Conservation (phyloP, 2,113 vertebrate species). For the Odocoileus hemionus region DNA sequence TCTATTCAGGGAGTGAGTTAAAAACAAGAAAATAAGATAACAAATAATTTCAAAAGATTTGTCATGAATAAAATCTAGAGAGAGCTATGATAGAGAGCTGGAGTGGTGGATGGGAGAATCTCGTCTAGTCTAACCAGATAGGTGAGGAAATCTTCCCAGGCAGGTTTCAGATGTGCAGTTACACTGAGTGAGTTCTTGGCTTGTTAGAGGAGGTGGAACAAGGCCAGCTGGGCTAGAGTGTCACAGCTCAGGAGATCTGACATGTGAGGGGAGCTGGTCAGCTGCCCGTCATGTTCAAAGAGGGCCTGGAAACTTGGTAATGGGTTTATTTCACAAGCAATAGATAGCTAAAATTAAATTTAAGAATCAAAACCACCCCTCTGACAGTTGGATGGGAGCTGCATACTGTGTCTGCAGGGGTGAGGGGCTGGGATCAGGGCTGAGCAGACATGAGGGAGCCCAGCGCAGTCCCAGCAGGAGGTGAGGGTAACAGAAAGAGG, state of each 20-base stretch:
- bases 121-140: neutral
- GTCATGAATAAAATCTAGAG: neutral
- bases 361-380: neutral
- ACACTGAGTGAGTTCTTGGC: neutral
- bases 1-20: neutral
- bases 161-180: neutral
- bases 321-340: neutral
- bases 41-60: neutral
- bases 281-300: fast-evolving
- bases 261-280: neutral
- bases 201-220: neutral
- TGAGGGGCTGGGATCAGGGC: neutral
- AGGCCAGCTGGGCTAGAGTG: too few relatives aligned
- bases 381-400: neutral
- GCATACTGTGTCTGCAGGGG: too few relatives aligned
- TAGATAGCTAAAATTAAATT: neutral
- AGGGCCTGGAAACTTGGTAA: neutral
- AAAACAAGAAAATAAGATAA: too few relatives aligned
- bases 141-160: neutral
- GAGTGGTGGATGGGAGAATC: neutral
- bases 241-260: fast-evolving
- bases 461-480: neutral
- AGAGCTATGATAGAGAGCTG: too few relatives aligned
- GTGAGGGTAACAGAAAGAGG: neutral
- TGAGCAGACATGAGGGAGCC: neutral